A percentile compares a stretch with the other conserved stretches of the same genome.
phyloP scores from a whole-genome alignment of 2,797 vertebrate species.

The Intellagama lesueurii region DNA sequence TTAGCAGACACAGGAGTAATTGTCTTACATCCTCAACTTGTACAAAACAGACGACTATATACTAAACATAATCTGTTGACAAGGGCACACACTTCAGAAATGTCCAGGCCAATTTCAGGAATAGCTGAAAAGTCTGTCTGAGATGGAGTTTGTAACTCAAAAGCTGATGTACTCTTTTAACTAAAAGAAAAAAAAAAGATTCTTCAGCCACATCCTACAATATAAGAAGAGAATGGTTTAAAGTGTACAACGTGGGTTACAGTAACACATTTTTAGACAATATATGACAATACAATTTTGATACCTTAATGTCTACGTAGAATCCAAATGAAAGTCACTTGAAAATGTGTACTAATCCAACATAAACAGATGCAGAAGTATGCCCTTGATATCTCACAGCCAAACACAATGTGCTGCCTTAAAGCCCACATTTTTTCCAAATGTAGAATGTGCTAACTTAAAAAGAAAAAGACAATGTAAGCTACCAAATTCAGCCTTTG shows the following conservation, averaged over 20 bases:
- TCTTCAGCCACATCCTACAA: too few species aligned
- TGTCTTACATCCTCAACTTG: neutral
- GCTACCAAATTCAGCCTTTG: constrained; percentile 30
- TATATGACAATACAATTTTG: neutral
- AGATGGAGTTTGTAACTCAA: too few species aligned
- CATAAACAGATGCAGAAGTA: neutral
- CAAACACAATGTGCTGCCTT: constrained; percentile 13
- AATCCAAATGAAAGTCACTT: constrained; percentile 36
- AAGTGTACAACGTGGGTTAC: too few species aligned
- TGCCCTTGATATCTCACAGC: constrained; percentile 9
- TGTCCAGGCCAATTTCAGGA: neutral
- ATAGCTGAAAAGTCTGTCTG: neutral
- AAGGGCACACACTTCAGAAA: neutral
- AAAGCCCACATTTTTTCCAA: neutral
- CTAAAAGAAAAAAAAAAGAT: too few species aligned
- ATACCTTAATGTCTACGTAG: neutral
- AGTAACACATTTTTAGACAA: too few species aligned
- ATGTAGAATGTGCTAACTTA: constrained; percentile 3
- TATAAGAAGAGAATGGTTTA: too few species aligned
- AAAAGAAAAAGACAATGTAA: neutral
- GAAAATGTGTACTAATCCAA: neutral
- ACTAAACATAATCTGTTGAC: neutral
- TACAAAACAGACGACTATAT: neutral
- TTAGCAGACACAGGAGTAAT: neutral
- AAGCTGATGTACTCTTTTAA: too few species aligned